Base-by-base conservation (phyloP, 2,888 invertebrate species). In the Eulithis prunata region DNA sequence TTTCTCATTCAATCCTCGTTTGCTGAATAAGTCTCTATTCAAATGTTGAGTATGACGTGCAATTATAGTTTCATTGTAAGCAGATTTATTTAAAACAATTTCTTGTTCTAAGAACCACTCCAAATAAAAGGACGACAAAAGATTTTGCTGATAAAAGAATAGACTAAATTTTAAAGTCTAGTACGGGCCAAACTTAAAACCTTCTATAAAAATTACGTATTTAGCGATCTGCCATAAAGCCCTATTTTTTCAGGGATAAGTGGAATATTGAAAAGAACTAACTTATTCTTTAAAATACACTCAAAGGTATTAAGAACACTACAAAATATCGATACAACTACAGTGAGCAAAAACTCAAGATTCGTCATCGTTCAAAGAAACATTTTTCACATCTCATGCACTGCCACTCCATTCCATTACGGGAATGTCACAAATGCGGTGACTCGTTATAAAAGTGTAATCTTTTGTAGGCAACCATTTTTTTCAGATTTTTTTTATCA, bases 311-410 rank as follows among this genome's bases (percentile, higher is more conserved):
- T 36, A 38, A 14, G 14, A 53, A 53, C 21, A 55, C 10, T 38
- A 10, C 3, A 7, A 38, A 14, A 28, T 43, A 55, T 43, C 41
- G 6, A 41, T 41, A 14, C 14, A 11, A 14, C 4, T 38, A 47
- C 8, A 36, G 11, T 13, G 21, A 36, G 21, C 21, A 51, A 58
- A 49, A 13, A 6, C 7, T 41, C 11, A 7, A 5, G 8, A n/a
- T 51, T 14, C 13, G 38, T 58, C 49, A 32, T 32, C 32, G 59
- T 41, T 28, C 32, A 55, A 49, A 56, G 47, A 62, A 55, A 55
- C 49, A 53, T 56, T 62, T 62, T 62, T 62, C 49, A 56, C 49
- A 13, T 56, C 49, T 21, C 61, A 61, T 55, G 55, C 55, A 38
- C 54, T 55, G 38, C 49, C 49, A 49, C 54, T 56, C 55, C 43